Percentiles rank a stretch among this genome's conserved stretches.
Conservation (phyloP, 2,797 vertebrate genomes). For the Halcyon leucocephala region DNA sequence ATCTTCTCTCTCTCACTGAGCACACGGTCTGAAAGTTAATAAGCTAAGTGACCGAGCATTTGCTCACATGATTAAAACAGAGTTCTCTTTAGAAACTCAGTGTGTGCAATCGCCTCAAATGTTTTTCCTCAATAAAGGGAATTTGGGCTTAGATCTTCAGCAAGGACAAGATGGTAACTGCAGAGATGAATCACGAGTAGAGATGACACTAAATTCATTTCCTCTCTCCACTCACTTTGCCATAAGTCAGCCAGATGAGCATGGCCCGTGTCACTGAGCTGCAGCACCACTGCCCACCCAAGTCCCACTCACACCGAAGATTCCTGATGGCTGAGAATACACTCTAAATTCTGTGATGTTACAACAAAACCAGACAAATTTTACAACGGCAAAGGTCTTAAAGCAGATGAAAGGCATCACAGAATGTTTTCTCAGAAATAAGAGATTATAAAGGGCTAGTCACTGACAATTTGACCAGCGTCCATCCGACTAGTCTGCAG, state of each 20-base stretch:
- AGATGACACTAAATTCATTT: neutral
- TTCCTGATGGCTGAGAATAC: neutral
- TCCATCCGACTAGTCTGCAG: neutral
- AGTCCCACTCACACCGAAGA: neutral
- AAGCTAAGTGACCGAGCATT: neutral
- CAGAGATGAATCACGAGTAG: neutral
- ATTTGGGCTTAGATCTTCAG: neutral
- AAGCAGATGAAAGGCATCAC: neutral
- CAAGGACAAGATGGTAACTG: neutral
- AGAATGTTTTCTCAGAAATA: neutral
- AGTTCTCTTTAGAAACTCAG: neutral
- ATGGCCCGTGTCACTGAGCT: accelerated
- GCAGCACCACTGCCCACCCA: no score
- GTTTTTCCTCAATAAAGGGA: neutral
- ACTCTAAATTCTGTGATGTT: neutral
- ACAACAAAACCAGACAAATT: neutral
- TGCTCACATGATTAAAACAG: neutral
- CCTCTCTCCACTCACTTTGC: neutral
- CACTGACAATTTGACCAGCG: neutral
- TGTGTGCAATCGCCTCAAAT: neutral
- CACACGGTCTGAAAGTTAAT: neutral
- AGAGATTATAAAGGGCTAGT: neutral
- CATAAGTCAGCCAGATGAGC: neutral
- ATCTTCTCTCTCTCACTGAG: neutral
- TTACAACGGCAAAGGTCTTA: neutral